phyloP scores from a whole-genome alignment of 2,113 vertebrate species.

The Peromyscus polionotus region DNA sequence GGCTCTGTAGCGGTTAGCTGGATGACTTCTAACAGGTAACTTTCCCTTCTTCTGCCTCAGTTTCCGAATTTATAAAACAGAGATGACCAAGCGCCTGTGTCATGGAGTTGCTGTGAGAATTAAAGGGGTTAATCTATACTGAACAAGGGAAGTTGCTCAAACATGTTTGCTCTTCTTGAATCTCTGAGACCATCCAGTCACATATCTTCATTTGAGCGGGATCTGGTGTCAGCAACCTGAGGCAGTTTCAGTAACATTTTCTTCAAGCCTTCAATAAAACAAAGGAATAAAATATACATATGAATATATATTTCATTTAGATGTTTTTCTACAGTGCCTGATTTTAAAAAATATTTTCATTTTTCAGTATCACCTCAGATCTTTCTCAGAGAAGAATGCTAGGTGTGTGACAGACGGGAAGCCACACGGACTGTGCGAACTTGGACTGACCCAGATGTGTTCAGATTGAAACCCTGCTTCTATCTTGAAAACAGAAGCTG shows the following conservation, averaged over 20 bases:
- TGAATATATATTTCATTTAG: background rate
- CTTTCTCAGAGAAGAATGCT: background rate
- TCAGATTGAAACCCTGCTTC: background rate
- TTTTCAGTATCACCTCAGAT: background rate
- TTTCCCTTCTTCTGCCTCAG: background rate
- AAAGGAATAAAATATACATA: conserved; percentile 35
- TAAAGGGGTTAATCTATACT: background rate
- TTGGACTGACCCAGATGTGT: background rate
- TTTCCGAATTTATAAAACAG: background rate
- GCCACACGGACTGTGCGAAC: too few relatives aligned
- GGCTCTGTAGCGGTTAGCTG: background rate
- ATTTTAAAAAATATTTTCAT: background rate
- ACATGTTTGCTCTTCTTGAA: background rate
- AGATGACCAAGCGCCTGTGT: background rate
- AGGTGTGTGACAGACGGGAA: background rate
- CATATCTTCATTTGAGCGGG: background rate
- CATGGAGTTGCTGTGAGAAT: background rate
- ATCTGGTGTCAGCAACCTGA: background rate
- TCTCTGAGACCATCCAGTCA: background rate
- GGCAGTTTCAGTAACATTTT: background rate
- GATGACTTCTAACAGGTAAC: background rate
- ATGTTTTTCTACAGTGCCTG: background rate
- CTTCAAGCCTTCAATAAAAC: background rate
- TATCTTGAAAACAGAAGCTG: background rate
- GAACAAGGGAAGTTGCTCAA: background rate